Conservation (phyloP, 2,113 vertebrate genomes). For the Trematomus loennbergii region DNA sequence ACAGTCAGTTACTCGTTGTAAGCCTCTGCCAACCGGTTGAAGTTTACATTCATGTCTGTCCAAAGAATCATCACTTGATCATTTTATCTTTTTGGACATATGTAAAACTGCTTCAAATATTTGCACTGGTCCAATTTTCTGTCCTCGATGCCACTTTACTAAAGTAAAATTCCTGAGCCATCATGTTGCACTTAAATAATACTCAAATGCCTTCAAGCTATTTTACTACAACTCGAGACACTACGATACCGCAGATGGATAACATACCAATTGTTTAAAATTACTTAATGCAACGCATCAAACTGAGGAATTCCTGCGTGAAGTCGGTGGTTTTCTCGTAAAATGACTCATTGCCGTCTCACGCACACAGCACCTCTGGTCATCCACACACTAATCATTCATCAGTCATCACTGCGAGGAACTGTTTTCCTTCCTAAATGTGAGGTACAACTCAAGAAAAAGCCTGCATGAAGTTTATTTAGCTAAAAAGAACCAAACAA, state of each 20-base stretch:
- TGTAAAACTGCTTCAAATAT: constrained; percentile 1
- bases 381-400: constrained; percentile 53
- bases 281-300: constrained; percentile 48
- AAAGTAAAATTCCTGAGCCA: neutral
- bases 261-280: constrained; percentile 33
- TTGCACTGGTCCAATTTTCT: neutral
- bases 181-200: constrained; percentile 15
- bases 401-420: constrained; percentile 48
- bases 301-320: constrained; percentile 37
- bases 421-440: constrained; percentile 36
- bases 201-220: constrained; percentile 44
- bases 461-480: constrained; percentile 65
- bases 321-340: constrained; percentile 26
- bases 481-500: constrained; percentile 82
- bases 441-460: constrained; percentile 58
- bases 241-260: constrained; percentile 1
- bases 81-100: no score
- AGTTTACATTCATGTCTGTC: no score
- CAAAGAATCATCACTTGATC: no score
- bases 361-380: constrained; percentile 36
- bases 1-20: no score
- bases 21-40: no score
- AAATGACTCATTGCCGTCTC: constrained; percentile 58
- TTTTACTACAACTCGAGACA: constrained; percentile 42
- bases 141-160: neutral